Evolutionary conservation across 2,113 vertebrate species (phyloP), one percentile per base, ranked within the genome.

Genomic region (Sinocyclocheilus anophthalmus): DNA sequence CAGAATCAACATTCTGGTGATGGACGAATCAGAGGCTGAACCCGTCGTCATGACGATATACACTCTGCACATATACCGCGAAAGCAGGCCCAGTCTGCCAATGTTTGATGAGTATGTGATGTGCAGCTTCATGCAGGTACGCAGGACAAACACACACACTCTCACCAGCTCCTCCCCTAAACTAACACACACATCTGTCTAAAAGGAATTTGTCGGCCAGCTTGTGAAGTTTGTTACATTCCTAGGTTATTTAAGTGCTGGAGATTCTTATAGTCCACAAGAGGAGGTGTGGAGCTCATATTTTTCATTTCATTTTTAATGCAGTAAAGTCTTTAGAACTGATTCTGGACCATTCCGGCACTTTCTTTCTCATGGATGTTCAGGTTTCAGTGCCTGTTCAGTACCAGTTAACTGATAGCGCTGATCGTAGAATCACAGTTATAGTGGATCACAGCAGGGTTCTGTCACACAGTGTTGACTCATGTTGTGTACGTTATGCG

Each of bases 91-190:
- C 78, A 98, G 96, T 86, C 93, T 99, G 86, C 98, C 97, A 20
- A 94, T 97, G 89, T 98, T 98, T 87, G 95, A 96, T 61, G 96
- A 97, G 83, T 97, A 97, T 18, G 94, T 95, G 91, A 94, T 93
- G 20, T 99, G 98, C 59, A 94, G 97, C 59, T 99, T 98, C 90
- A 82, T 96, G 55, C 98, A 99, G 96, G 98, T 99, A 93, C 39
- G 91, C 42, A 42, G 48, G 37, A 80, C 48, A n/a, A 11, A 69
- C 59, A 59, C 72, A 59, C 70, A 48, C 61, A 16, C 59, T 30
- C 50, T 26, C 16, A 37, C 39, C 3, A 20, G 6, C 18, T 14
- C 61, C 33, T 76, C 57, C 10, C 10, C 14, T 30, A 48, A 63
- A 30, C 59, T 50, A 76, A 48, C 48, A 81, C 12, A 81, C 42